phyloP scores from a whole-genome alignment of 2,888 invertebrate species.

The Erannis defoliaria region DNA sequence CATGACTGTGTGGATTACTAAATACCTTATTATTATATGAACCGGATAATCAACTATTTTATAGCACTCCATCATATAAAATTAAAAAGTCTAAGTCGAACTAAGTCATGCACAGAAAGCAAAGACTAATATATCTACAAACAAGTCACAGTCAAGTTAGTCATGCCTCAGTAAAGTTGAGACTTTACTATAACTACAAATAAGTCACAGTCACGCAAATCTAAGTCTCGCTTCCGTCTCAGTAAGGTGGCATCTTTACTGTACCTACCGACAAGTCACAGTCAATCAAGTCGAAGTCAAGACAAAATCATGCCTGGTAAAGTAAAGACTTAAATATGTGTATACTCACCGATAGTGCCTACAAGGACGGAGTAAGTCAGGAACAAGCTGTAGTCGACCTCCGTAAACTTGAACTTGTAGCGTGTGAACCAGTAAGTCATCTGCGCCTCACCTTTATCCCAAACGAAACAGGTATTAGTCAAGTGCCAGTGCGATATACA shows the following conservation, averaged over 20 bases:
- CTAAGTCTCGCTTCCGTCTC: too few species aligned
- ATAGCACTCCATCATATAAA: not conserved
- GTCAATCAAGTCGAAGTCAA: too few species aligned
- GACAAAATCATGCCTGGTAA: not conserved
- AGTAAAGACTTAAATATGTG: not conserved
- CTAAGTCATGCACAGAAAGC: too few species aligned
- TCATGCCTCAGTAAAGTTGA: too few species aligned
- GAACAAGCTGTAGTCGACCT: slow-evolving; percentile 86
- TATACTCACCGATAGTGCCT: slow-evolving; percentile 84
- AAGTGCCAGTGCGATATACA: slow-evolving; percentile 57
- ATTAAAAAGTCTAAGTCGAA: too few species aligned
- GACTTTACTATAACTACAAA: too few species aligned
- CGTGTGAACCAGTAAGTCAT: slow-evolving; percentile 87
- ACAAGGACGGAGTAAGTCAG: slow-evolving; percentile 85
- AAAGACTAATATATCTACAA: too few species aligned
- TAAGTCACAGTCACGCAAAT: too few species aligned
- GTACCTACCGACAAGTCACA: too few species aligned
- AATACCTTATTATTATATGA: not conserved
- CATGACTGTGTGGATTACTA: slow-evolving; percentile 4
- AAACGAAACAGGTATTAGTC: slow-evolving; percentile 79
- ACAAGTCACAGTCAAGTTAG: too few species aligned
- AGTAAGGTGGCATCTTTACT: too few species aligned
- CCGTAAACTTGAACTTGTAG: slow-evolving; percentile 86
- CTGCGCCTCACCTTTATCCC: slow-evolving; percentile 85
- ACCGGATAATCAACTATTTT: not conserved